Conservation (phyloP, 1,140 invertebrate genomes). For the Acromyrmex heyeri region DNA sequence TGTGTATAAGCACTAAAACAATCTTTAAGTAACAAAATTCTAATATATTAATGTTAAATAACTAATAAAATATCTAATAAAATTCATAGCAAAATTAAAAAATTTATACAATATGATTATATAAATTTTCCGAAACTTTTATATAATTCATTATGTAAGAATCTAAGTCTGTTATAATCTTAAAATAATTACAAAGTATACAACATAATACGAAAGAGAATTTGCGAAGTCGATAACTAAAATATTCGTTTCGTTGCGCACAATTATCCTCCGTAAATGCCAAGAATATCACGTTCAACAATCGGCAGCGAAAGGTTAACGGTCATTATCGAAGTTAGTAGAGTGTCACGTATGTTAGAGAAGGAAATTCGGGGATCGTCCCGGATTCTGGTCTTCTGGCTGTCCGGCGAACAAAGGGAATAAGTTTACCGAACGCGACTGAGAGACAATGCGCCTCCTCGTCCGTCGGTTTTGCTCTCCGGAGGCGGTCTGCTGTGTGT, state of each 20-base stretch:
- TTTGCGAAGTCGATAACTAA: neutral
- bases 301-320: conserved; percentile 24
- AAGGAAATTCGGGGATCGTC: neutral
- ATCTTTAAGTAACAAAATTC: neutral
- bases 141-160: neutral
- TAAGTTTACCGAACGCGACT: conserved; percentile 56
- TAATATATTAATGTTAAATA: neutral
- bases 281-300: neutral
- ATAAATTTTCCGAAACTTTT: neutral
- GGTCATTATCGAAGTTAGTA: conserved; percentile 45
- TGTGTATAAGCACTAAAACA: neutral
- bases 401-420: conserved; percentile 17
- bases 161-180: neutral
- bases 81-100: neutral
- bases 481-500: conserved; percentile 50
- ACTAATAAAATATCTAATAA: neutral
- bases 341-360: neutral
- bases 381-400: neutral
- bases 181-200: neutral
- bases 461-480: conserved; percentile 54
- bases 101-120: conserved; percentile 21
- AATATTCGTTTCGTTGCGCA: neutral
- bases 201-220: neutral
- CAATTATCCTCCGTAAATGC: neutral
- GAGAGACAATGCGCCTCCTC: conserved; percentile 69